Evolutionary conservation across 2,888 invertebrate species (phyloP).

Genomic region (Neelides folsomi): DNA sequence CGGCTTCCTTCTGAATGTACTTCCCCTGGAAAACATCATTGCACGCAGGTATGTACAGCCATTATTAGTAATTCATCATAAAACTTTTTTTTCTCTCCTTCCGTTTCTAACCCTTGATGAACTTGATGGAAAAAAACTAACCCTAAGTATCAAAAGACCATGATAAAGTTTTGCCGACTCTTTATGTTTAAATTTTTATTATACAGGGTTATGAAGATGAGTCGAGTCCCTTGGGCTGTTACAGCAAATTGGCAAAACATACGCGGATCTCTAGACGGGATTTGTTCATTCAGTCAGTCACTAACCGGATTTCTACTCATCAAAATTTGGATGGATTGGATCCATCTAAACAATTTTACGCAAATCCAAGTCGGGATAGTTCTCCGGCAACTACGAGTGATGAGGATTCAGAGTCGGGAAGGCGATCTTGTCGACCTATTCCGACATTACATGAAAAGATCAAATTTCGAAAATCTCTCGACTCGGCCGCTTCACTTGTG

Average conservation of each 20-base stretch:
- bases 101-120: no score
- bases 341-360: no score
- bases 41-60: constrained; percentile 43
- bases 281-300: constrained; percentile 16
- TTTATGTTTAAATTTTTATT: background rate
- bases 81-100: no score
- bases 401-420: constrained; percentile 12
- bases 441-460: constrained; percentile 60
- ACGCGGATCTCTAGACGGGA: constrained; percentile 17
- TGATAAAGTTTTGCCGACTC: no score
- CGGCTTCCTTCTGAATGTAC: constrained; percentile 57
- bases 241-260: constrained; percentile 7
- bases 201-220: background rate
- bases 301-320: constrained; percentile 5
- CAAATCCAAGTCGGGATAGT: constrained; percentile 5
- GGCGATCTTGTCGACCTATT: constrained; percentile 37
- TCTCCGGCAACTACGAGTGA: constrained; percentile 16
- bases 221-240: constrained; percentile 3
- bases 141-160: no score
- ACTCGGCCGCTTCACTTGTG: constrained; percentile 67
- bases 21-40: constrained; percentile 62
- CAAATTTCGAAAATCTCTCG: constrained; percentile 57
- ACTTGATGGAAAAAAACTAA: no score
- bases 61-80: no score
- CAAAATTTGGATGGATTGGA: no score